Conservation (phyloP, 2,113 vertebrate species). For the Sorex fumeus region DNA sequence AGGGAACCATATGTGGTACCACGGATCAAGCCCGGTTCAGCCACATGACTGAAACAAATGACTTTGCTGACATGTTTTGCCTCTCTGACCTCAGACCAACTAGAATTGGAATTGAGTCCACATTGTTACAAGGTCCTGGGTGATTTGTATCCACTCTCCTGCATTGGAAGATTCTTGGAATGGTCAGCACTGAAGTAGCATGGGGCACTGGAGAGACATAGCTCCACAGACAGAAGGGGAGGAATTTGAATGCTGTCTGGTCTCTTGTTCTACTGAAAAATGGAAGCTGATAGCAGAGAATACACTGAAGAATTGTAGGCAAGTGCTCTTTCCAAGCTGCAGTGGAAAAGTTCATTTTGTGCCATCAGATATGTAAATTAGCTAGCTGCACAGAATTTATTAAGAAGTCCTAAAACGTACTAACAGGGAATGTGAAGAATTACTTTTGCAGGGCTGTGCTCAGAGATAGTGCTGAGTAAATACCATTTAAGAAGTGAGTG, state of each 20-base stretch:
- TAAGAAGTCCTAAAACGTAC: conserved; percentile 25
- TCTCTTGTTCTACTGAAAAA: conserved; percentile 30
- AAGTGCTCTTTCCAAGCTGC: conserved; percentile 11
- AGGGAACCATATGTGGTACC: too few species aligned
- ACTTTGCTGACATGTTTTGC: too few species aligned
- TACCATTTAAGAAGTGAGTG: neutral
- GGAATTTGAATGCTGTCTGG: neutral
- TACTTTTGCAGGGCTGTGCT: neutral
- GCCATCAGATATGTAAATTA: conserved; percentile 38
- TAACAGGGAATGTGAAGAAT: conserved; percentile 59
- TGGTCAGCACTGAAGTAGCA: neutral
- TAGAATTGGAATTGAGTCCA: neutral
- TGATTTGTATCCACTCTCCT: neutral
- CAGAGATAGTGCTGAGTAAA: neutral
- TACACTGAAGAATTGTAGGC: neutral
- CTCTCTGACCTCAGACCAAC: too few species aligned
- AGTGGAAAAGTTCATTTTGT: conserved; percentile 1
- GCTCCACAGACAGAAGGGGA: neutral
- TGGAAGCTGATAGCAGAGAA: neutral
- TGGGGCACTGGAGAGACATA: too few species aligned
- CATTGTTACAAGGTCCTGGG: neutral
- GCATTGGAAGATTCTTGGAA: neutral
- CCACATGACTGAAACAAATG: too few species aligned
- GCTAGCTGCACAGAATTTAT: conserved; percentile 40
- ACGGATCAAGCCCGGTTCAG: too few species aligned